Percentiles rank a stretch among this genome's conserved stretches.
Evolutionary conservation across 2,113 vertebrate genomes (phyloP).

Genomic region (Dicerorhinus sumatrensis): DNA sequence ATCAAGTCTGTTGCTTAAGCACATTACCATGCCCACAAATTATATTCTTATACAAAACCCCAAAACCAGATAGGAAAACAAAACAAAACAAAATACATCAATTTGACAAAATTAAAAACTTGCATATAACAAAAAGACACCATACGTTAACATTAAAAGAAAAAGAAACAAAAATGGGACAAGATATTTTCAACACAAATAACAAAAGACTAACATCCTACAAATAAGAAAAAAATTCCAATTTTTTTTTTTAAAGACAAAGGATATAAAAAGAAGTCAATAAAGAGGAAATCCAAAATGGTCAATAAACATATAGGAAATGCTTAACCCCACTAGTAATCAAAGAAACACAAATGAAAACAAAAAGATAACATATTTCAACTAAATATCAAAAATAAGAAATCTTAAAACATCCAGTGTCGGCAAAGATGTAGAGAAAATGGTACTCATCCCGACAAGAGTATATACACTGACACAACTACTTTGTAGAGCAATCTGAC

Average conservation of each 20-base stretch:
- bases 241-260: neutral
- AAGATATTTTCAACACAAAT: slow-evolving; percentile 26
- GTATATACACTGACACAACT: slow-evolving; percentile 14
- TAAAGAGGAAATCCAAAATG: neutral
- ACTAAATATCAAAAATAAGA: slow-evolving; percentile 61
- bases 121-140: neutral
- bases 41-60: slow-evolving; percentile 47
- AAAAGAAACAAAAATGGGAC: neutral
- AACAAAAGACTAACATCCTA: slow-evolving; percentile 1
- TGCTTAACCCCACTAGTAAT: neutral
- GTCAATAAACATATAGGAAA: slow-evolving; percentile 13
- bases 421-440: slow-evolving; percentile 48
- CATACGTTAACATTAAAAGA: slow-evolving; percentile 19
- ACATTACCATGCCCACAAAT: slow-evolving; percentile 53
- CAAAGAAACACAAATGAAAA: slow-evolving; percentile 45
- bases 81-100: slow-evolving; percentile 49
- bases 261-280: slow-evolving; percentile 23
- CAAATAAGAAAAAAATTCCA: slow-evolving; percentile 12
- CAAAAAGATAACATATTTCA: neutral
- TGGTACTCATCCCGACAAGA: neutral
- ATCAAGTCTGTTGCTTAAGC: neutral
- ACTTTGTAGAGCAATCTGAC: slow-evolving; percentile 42
- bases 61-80: slow-evolving; percentile 61
- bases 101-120: slow-evolving; percentile 48
- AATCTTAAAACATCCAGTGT: neutral